Base-by-base conservation (phyloP, 2,113 vertebrate species). In the Hymenochirus boettgeri region DNA sequence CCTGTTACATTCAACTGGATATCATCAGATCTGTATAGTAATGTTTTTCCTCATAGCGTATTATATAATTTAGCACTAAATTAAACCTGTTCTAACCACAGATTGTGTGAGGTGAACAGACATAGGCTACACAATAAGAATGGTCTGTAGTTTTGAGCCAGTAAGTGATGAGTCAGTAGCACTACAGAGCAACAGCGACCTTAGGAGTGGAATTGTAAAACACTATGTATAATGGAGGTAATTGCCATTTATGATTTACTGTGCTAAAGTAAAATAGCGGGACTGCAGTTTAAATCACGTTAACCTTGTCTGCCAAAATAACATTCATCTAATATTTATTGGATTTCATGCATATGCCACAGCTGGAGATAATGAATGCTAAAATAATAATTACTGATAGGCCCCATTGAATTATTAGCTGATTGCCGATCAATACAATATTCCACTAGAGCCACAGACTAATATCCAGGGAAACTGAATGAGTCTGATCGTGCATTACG, bases 291-390 rank as follows among this genome's bases (percentile, higher is more conserved):
- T 66, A 46, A 66, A 39, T 47, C 12, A 60, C 19, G 46, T 69
- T 69, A 60, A 69, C 33, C 56, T 54, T 45, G 33, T n/a, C 33
- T 53, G 24, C 33, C 25, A 52, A 58, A 26, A 37, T 33, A 52
- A 57, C 45, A 58, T 60, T 33, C 65, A 69, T 59, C 57, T 60
- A 31, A 59, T 33, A 26, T 42, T 53, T 59, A 69, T 60, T 59
- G 65, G 25, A 53, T 60, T 60, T 29, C 18, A 64, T 11, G 27
- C 26, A 46, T 17, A 56, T 15, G 29, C 39, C 45, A 56, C 48
- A 27, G 46, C n/a, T 39, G 18, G 6, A 37, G 25, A 51, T 53
- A 60, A 67, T 59, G 45, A 27, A 67, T 52, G 31, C 24, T 39
- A 17, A 67, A 67, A 52, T 17, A 53, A 53, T 69, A 52, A 53